A percentile compares a stretch with the other conserved stretches of the same genome.
These are phyloP conservation scores for Caloenas nicobarica DNA, from an alignment of 2,113 vertebrate species.

Conservation along the genomic window DNA sequence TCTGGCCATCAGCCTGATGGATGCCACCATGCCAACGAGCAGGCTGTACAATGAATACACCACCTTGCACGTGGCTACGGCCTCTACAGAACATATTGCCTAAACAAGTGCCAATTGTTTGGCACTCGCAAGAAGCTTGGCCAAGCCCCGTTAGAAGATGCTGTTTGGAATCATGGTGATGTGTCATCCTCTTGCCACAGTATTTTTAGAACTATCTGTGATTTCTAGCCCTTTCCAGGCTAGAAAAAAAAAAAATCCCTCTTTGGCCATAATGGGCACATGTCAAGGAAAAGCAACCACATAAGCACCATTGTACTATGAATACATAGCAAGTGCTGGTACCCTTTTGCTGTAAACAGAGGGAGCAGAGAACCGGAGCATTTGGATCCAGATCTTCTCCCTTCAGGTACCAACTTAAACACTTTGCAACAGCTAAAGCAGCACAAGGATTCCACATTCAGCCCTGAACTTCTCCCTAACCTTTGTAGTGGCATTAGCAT, in stretches of 20 bases:
- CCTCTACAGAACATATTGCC: neutral
- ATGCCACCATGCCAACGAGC: rapidly evolving
- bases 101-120: neutral
- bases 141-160: neutral
- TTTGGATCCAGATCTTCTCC: constrained; percentile 12
- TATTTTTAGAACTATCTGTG: constrained; percentile 22
- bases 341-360: neutral
- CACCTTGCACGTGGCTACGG: neutral
- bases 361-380: neutral
- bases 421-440: constrained; percentile 32
- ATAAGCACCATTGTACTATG: neutral
- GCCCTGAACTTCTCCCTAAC: constrained; percentile 64
- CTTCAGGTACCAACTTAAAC: constrained; percentile 7
- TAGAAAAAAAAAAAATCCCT: neutral
- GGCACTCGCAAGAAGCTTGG: neutral
- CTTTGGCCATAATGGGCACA: neutral
- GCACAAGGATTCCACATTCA: constrained; percentile 42
- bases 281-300: neutral
- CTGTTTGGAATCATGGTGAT: neutral
- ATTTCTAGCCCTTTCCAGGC: neutral
- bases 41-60: neutral
- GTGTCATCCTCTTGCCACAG: neutral
- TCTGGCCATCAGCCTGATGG: neutral
- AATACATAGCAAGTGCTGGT: neutral
- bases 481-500: constrained; percentile 64